These are phyloP conservation scores for Noctilio leporinus DNA, from an alignment of 2,113 vertebrate genomes.

Conservation along the genomic window DNA sequence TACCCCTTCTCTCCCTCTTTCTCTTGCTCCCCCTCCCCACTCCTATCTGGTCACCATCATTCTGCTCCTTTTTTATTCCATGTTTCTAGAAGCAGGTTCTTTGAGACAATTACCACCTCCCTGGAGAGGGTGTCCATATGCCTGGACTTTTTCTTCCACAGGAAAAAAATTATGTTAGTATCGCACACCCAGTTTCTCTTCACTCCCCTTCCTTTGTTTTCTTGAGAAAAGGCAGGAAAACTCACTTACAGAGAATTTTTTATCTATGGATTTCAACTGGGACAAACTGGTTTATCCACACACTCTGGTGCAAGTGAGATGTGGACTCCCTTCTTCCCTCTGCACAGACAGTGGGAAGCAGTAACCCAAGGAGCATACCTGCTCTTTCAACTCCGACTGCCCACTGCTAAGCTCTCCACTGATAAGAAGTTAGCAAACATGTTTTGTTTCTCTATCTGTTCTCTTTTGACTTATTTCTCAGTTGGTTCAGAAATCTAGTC, in stretches of 20 bases:
- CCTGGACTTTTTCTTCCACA: neutral
- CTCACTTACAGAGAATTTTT: neutral
- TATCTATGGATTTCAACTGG: neutral
- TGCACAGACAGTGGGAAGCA: neutral
- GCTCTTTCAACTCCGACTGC: neutral
- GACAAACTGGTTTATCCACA: neutral
- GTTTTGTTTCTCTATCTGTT: neutral
- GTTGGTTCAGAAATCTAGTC: neutral
- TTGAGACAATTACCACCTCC: neutral
- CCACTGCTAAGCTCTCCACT: neutral
- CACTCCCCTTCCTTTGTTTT: neutral
- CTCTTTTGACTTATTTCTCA: neutral
- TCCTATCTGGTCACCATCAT: too few relatives aligned
- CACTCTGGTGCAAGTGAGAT: rapidly evolving
- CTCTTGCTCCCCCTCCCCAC: too few relatives aligned
- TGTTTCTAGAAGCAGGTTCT: neutral
- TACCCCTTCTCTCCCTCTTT: too few relatives aligned
- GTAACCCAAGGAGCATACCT: rapidly evolving
- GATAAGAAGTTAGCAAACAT: neutral
- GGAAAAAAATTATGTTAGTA: neutral
- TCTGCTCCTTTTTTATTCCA: too few relatives aligned
- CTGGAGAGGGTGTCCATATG: neutral
- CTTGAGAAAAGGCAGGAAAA: neutral
- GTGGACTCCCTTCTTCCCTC: neutral
- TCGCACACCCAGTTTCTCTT: neutral